Percentiles rank a stretch among this genome's conserved stretches.
Conservation (phyloP, 2,113 vertebrate genomes). For the Marmota monax region DNA sequence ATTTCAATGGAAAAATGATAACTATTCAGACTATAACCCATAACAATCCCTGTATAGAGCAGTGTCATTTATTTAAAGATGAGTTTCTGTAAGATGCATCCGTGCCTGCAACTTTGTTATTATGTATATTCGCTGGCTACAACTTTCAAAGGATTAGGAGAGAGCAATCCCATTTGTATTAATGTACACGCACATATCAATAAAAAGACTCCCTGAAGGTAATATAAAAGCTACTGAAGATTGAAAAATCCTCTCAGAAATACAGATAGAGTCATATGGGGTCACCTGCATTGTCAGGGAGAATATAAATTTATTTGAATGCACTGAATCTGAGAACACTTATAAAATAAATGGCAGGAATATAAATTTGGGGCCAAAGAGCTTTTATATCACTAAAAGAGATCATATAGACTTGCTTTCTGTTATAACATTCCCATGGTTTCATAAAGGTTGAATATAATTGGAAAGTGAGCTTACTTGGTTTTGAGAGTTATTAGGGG, state of each 20-base stretch:
- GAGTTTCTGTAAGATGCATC: constrained; percentile 42
- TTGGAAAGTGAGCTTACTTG: neutral
- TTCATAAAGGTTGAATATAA: constrained; percentile 8
- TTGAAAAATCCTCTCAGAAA: constrained; percentile 77
- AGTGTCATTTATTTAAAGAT: constrained; percentile 40
- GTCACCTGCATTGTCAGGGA: constrained; percentile 66
- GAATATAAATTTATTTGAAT: constrained; percentile 81
- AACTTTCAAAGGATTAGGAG: constrained; percentile 74
- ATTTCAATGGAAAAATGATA: constrained; percentile 43
- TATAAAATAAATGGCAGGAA: constrained; percentile 55
- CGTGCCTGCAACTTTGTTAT: constrained; percentile 49
- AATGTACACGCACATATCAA: constrained; percentile 11
- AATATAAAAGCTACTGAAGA: constrained; percentile 74
- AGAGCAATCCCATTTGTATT: constrained; percentile 60
- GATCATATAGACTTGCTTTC: neutral
- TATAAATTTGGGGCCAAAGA: constrained; percentile 61
- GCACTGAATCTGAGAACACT: constrained; percentile 68
- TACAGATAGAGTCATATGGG: constrained; percentile 68
- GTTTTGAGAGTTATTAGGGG: neutral
- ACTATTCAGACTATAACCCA: neutral
- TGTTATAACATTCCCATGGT: neutral
- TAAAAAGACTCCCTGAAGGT: constrained; percentile 69
- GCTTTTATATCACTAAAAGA: neutral
- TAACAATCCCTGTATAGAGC: neutral
- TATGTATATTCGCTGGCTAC: constrained; percentile 56